These are phyloP conservation scores for Galaxias olidus DNA, from an alignment of 2,797 vertebrate genomes.

Conservation along the genomic window DNA sequence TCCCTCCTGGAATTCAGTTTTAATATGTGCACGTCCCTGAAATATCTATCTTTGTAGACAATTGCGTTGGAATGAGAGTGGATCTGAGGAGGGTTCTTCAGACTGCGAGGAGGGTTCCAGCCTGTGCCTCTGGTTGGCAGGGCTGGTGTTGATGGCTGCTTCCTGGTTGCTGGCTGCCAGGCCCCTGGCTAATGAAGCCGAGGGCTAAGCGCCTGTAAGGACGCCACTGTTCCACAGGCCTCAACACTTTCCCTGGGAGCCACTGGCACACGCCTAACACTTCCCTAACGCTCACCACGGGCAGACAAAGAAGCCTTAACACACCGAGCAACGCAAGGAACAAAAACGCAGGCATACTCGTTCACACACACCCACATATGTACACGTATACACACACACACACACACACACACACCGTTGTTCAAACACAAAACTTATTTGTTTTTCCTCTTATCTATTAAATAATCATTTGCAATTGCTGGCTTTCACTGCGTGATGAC, in stretches of 20 bases:
- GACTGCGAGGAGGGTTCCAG: conserved; percentile 49
- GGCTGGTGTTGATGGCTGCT: conserved; percentile 63
- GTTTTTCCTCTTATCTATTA: too few relatives aligned
- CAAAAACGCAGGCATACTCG: conserved; percentile 56
- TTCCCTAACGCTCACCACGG: conserved; percentile 73
- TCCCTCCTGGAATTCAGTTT: conserved; percentile 42
- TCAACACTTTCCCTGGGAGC: conserved; percentile 68
- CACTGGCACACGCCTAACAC: conserved; percentile 72
- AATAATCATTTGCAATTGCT: too few relatives aligned
- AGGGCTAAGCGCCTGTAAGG: conserved; percentile 67
- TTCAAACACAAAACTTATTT: too few relatives aligned
- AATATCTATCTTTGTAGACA: too few relatives aligned
- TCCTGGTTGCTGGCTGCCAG: conserved; percentile 66
- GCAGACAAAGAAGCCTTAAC: conserved; percentile 74
- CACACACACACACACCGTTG: neutral
- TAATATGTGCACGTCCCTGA: neutral
- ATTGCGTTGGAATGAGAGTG: conserved; percentile 1
- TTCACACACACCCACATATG: conserved; percentile 57
- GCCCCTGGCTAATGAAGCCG: conserved; percentile 66
- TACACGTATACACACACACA: too few relatives aligned
- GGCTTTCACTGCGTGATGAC: too few relatives aligned
- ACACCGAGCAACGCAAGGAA: conserved; percentile 69
- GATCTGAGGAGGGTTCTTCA: conserved; percentile 8
- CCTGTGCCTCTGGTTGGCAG: conserved; percentile 60
- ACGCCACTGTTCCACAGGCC: conserved; percentile 70